Evolutionary conservation across 2,797 vertebrate species (phyloP), one percentile per base, ranked within the genome.

Genomic region (Alauda arvensis): DNA sequence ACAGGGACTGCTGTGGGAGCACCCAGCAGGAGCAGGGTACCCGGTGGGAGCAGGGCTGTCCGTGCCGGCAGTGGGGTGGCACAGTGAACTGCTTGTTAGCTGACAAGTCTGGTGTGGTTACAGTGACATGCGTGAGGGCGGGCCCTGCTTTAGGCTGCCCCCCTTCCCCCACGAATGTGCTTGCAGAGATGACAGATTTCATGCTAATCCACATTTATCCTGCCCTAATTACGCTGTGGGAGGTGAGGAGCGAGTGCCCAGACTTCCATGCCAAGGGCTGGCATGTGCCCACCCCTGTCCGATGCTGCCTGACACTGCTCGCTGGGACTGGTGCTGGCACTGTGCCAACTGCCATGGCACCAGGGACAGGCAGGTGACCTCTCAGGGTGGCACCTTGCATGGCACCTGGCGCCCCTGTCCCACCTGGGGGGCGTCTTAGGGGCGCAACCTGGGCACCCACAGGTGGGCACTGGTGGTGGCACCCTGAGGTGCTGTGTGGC

Each of bases 131-230:
- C 1, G 0, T 61, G 77, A 90, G 69, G 61, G 83, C 14, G n/a
- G 79, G 16, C 70, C 79, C 72, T 31, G 40, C 79, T 70, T 87
- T 53, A 39, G 39, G 48, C 79, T 88, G 55, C 19, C 21, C 24
- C 59, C n/a, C 45, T 74, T 28, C n/a, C 21, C 14, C 69, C 6
- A 1, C 3, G 43, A 76, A 71, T 80, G 80, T 57, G 67, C 63
- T 77, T 23, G 66, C 19, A 12, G 77, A 88, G 78, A 91, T 93
- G 89, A 90, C 85, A 87, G 87, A 87, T 91, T 93, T 94, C 87
- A 90, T 56, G 62, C 68, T 92, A 92, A 95, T 69, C 49, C 5
- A 2, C 81, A 79, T 90, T 94, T 93, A 87, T 94, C 89, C 85
- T 90, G 85, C 91, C 91, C 92, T 95, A 95, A 93, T 94, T 89